Percentiles rank a stretch among this genome's conserved stretches.
Conservation (phyloP, 1,140 invertebrate species). For the Eriocheir sinensis region DNA sequence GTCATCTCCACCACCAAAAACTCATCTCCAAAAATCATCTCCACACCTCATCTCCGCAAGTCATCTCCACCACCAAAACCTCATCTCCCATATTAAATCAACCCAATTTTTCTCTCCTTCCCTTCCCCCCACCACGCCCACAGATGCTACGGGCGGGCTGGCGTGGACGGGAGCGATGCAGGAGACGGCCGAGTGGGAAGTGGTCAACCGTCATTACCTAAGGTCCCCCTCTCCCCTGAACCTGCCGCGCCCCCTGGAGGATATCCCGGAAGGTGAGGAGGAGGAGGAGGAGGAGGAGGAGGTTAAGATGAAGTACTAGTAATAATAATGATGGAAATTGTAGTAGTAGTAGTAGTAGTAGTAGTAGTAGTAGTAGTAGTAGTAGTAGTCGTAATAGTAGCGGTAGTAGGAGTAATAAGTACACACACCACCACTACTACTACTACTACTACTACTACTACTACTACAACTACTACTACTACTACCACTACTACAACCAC, state of each 20-base stretch:
- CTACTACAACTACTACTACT: no score
- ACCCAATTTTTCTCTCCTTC: background rate
- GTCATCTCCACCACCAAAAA: no score
- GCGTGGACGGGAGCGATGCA: slow-evolving; percentile 19
- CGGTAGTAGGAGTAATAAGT: background rate
- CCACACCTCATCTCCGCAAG: background rate
- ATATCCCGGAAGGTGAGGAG: slow-evolving; percentile 48
- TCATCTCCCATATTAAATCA: no score
- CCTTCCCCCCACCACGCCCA: no score
- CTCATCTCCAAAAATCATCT: background rate
- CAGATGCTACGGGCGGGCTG: slow-evolving; percentile 58
- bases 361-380: background rate
- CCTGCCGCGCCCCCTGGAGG: slow-evolving; percentile 56
- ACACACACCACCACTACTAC: background rate
- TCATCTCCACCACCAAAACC: background rate
- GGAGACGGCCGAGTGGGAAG: slow-evolving; percentile 61
- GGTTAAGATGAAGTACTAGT: background rate
- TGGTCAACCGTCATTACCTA: slow-evolving; percentile 65
- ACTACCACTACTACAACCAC: background rate
- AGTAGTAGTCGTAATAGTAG: background rate
- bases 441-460: no score
- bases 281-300: no score
- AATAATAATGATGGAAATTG: background rate
- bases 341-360: background rate
- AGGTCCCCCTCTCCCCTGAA: slow-evolving; percentile 39